Base-by-base conservation (phyloP, 2,113 vertebrate genomes). In the Cephalopholis sonnerati region DNA sequence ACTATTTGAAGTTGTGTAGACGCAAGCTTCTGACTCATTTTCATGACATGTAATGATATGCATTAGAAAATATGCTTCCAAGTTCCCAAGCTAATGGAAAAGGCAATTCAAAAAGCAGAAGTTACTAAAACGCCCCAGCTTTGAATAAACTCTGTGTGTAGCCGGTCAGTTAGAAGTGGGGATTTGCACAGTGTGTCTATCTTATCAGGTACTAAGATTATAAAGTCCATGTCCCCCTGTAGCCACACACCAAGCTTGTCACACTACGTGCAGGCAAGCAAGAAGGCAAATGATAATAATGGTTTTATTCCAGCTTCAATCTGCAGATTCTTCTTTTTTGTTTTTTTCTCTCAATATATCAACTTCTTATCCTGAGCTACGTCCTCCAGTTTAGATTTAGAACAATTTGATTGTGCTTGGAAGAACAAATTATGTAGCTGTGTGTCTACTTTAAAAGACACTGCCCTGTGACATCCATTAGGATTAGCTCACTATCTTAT, bases 401-500 rank as follows among this genome's bases (percentile, higher is more conserved):
- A 69, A 57, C 39, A 32, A 16, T 50, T 67, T 12, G 24, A 1
- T 53, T 48, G 54, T 62, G 39, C 1, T 4, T 69, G 53, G 0
- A 46, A 1, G 16, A 18, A 79, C 77, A 32, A 48, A 12, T 67
- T 15, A 36, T 48, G 25, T 64, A 12, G 46, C 51, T 71, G 3
- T 54, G 16, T 77, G 51, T 18, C 11, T 77, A 50, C 27, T 51
- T 3, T 29, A 44, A 63, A 27, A 67, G 11, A 17, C 62, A 8
- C 66, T 18, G 27, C 41, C 69, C 62, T 64, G 22, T 77, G 46
- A 75, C 57, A 57, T 32, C 25, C 55, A 65, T 22, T 5, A 54
- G 61, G 62, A 61, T 27, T n/a, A 82, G 36, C 58, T 87, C 70
- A 84, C 32, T 62, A 41, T 82, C 39, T 79, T 61, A 51, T 65